Conservation (phyloP, 2,797 vertebrate species). For the Poeciliopsis presidionis region DNA sequence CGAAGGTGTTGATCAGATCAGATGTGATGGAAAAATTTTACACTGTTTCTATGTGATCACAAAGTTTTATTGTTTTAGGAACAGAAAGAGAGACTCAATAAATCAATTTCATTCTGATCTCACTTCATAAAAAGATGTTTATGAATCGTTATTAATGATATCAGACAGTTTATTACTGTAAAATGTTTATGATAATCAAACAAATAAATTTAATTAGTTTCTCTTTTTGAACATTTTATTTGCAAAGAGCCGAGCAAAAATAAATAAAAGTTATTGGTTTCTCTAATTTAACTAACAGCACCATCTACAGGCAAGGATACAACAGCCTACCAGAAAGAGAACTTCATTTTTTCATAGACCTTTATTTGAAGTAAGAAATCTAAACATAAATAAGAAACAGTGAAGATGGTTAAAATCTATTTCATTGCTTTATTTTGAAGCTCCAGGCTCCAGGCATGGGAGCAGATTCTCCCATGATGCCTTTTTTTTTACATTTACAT, state of each 20-base stretch:
- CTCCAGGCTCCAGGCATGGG: too few species aligned
- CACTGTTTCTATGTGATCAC: conserved; percentile 41
- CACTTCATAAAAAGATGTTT: conserved; percentile 36
- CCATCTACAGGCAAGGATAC: conserved; percentile 6
- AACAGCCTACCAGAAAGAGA: not conserved
- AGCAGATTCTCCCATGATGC: not conserved
- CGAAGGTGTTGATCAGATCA: conserved; percentile 22
- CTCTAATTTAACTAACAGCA: not conserved
- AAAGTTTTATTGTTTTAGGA: conserved; percentile 31
- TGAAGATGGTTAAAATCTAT: not conserved
- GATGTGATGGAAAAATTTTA: conserved; percentile 2
- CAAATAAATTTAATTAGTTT: conserved; percentile 17
- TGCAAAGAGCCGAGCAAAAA: not conserved
- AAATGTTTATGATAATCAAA: conserved; percentile 48
- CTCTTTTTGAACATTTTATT: conserved; percentile 15
- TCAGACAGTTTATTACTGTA: conserved; percentile 41
- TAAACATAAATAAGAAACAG: not conserved
- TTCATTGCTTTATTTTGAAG: not conserved
- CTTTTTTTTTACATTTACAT: not conserved
- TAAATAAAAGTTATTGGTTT: not conserved
- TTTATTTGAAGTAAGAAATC: not conserved
- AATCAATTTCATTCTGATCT: conserved; percentile 26
- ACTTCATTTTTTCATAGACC: not conserved
- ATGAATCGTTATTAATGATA: conserved; percentile 38
- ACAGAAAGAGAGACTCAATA: conserved; percentile 11